Conservation (phyloP, 2,797 vertebrate species). For the Pelochelys cantorii region DNA sequence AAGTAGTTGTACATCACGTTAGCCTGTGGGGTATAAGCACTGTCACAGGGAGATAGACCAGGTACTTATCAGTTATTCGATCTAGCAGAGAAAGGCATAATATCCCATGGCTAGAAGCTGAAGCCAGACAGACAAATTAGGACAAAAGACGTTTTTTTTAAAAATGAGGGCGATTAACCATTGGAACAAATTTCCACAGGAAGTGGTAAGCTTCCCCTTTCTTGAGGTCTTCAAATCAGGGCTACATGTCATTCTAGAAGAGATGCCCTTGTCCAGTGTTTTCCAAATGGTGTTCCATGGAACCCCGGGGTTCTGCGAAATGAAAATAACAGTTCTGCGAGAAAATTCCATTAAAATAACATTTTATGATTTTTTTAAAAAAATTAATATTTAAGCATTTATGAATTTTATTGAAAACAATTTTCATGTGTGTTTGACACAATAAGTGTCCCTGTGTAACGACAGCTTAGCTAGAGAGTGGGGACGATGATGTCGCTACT, state of each 20-base stretch:
- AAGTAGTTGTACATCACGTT: neutral
- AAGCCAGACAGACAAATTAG: constrained; percentile 4
- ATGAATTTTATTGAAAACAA: too few species aligned
- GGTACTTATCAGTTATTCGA: neutral
- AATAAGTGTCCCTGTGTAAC: too few species aligned
- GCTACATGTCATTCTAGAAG: neutral
- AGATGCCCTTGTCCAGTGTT: neutral
- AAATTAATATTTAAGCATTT: too few species aligned
- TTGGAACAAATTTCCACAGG: neutral
- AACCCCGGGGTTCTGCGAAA: too few species aligned
- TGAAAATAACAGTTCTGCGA: too few species aligned
- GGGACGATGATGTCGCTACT: too few species aligned
- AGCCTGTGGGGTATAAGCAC: neutral
- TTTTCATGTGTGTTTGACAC: too few species aligned
- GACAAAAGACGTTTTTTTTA: neutral
- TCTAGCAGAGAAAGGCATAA: neutral
- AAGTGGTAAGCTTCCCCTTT: fast-evolving
- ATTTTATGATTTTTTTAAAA: too few species aligned
- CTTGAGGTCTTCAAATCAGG: neutral
- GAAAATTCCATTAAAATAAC: too few species aligned
- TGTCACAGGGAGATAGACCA: neutral
- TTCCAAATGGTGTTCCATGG: too few species aligned
- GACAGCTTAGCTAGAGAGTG: too few species aligned
- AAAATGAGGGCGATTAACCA: neutral
- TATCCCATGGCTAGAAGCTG: neutral